Base-by-base conservation (phyloP, 2,113 vertebrate genomes). In the Scomber colias region DNA sequence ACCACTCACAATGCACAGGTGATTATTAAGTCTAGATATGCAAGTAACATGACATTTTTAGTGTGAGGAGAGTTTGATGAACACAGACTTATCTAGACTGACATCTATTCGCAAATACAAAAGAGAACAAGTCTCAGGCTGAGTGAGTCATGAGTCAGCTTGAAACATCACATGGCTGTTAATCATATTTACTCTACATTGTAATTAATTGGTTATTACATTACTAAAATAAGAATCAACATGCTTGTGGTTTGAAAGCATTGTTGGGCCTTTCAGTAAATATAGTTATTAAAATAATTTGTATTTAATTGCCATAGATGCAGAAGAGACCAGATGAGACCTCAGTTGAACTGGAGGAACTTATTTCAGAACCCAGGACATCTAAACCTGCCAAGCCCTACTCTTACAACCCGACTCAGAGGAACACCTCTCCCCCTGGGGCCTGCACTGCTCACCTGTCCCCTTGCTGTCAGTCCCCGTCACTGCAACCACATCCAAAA, bases 391-490 rank as follows among this genome's bases (percentile, higher is more conserved):
- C 95, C 95, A 99, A 97, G 94, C 95, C 95, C 90, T 97, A 96
- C 93, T 95, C 96, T 87, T 98, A 97, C 93, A 95, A 90, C 92
- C 93, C 92, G 63, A 64, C 93, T 81, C 90, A 90, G 91, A 96
- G 94, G 91, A 94, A 92, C 81, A 19, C 93, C 69, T 93, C 96
- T 10, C 92, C 96, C 0, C 83, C 94, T 0, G 89, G 91, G 30
- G 55, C 92, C 30, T 96, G 96, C 11, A 90, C 95, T 12, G 86
- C 95, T 86, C 97, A 96, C 84, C 89, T 97, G 59, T 96, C 97
- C 0, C 97, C 97, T 55, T 98, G 96, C 91, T 97, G 96, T 89
- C 97, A 96, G 92, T 97, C 97, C 0, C 97, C 97, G 0, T 91
- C 94, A 50, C 88, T 95, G 46, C 94, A 93, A 82, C 93, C 95